A percentile compares a stretch with the other conserved stretches of the same genome.
Conservation (phyloP, 2,888 invertebrate genomes). For the Cacoxenus indagator region DNA sequence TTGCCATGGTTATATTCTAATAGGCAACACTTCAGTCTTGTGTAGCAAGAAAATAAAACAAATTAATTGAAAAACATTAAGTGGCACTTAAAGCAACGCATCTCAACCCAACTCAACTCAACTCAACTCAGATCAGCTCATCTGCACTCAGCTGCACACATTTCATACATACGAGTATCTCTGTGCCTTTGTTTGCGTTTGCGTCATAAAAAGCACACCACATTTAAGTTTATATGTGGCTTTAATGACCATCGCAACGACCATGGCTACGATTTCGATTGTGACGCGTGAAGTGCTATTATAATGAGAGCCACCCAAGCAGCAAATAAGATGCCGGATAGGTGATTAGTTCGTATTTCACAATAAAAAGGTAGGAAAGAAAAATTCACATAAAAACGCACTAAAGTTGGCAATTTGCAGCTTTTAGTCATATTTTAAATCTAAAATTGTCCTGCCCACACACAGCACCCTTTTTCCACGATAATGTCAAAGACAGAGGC, state of each 20-base stretch:
- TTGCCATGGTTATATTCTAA: background rate
- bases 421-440: no score
- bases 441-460: no score
- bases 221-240: background rate
- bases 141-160: background rate
- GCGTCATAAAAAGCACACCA: background rate
- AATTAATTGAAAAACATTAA: constrained; percentile 3
- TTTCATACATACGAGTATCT: background rate
- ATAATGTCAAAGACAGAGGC: no score
- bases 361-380: background rate
- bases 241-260: background rate
- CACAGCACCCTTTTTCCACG: no score
- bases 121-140: background rate
- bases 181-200: background rate
- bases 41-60: background rate
- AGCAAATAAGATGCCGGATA: no score
- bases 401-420: no score
- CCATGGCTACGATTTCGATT: background rate
- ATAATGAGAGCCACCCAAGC: background rate
- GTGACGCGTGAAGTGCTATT: no score
- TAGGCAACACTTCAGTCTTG: background rate
- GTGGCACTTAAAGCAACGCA: background rate
- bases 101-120: background rate
- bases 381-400: background rate
- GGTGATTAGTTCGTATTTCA: no score